Evolutionary conservation across 2,888 invertebrate genomes (phyloP).

Genomic region (Unio pictorum): DNA sequence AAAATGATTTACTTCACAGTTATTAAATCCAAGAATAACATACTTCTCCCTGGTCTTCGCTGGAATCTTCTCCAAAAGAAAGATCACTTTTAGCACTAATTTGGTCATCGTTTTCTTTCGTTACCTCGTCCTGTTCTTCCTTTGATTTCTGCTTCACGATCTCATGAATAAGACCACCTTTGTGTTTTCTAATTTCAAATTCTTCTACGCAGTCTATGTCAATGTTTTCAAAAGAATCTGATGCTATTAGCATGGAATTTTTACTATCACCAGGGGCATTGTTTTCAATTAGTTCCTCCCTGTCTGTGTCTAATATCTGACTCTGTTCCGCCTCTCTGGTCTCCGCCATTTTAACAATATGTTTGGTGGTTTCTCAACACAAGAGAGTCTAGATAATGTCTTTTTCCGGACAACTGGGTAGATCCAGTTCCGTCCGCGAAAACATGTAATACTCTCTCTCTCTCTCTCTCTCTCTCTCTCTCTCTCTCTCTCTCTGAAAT

Average conservation of each 20-base stretch:
- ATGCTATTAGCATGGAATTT: constrained; percentile 81
- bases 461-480: no score
- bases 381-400: no score
- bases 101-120: constrained; percentile 13
- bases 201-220: constrained; percentile 39
- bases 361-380: neutral
- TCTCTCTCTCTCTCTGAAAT: no score
- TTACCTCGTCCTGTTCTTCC: constrained; percentile 17
- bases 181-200: constrained; percentile 20
- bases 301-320: constrained; percentile 41
- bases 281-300: constrained; percentile 56
- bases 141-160: constrained; percentile 46
- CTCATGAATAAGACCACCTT: constrained; percentile 42
- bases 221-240: constrained; percentile 67
- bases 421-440: no score
- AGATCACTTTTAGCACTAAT: constrained; percentile 11
- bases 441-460: no score
- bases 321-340: constrained; percentile 61
- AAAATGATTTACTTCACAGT: neutral
- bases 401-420: no score
- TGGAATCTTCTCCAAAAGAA: constrained; percentile 46
- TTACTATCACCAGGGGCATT: constrained; percentile 76
- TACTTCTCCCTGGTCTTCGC: constrained; percentile 43
- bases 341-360: constrained; percentile 46
- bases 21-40: constrained; percentile 6